phyloP scores from a whole-genome alignment of 2,113 vertebrate species.

The Lagopus leucura region DNA sequence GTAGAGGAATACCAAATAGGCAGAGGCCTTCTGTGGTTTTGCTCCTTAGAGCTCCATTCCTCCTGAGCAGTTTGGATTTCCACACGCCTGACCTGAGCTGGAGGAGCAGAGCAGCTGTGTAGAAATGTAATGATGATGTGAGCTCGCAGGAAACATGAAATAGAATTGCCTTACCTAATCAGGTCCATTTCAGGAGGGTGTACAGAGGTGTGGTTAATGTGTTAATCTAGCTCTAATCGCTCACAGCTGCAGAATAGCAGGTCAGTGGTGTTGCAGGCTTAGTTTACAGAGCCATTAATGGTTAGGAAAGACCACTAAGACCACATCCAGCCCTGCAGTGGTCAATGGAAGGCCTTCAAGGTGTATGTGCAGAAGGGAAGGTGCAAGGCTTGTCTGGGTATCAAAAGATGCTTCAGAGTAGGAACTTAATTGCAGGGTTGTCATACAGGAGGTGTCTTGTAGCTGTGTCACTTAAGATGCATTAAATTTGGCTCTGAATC shows the following conservation, averaged over 20 bases:
- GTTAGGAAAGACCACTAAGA: no score
- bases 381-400: neutral
- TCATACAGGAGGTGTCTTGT: neutral
- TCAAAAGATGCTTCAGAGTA: neutral
- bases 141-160: neutral
- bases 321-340: neutral
- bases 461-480: neutral
- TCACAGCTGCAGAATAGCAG: no score
- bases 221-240: neutral
- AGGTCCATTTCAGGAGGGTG: neutral
- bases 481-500: neutral
- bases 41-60: neutral
- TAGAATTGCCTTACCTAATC: neutral
- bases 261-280: neutral
- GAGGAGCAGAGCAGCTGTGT: neutral
- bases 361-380: neutral
- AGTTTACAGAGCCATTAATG: no score
- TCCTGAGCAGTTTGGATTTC: neutral
- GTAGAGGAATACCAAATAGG: neutral
- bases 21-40: neutral
- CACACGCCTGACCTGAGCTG: rapidly evolving
- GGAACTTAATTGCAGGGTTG: neutral
- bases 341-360: neutral
- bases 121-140: neutral
- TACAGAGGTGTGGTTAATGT: neutral